Evolutionary conservation across 2,797 vertebrate species (phyloP).

Genomic region (Falco rusticolus): DNA sequence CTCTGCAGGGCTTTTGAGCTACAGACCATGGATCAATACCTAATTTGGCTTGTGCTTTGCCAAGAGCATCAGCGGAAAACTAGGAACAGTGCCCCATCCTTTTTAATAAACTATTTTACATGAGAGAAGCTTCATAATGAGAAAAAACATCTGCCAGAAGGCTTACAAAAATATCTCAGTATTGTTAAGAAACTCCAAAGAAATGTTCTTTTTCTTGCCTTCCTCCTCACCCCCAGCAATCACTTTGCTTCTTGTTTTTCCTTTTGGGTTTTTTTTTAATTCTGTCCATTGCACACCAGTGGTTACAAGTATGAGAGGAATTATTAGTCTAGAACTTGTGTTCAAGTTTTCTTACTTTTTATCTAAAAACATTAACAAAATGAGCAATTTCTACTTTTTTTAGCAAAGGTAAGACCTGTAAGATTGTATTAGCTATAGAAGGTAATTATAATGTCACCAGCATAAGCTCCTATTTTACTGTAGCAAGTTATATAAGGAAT

Average conservation of each 20-base stretch:
- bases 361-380: not conserved
- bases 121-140: not conserved
- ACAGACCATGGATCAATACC: not conserved
- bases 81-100: not conserved
- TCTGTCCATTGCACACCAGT: not conserved
- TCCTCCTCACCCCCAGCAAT: not conserved
- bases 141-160: not conserved
- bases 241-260: not conserved
- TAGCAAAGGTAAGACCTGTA: not conserved
- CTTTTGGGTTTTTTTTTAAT: not conserved
- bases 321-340: not conserved
- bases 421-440: not conserved
- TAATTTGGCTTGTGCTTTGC: not conserved
- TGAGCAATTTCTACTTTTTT: not conserved
- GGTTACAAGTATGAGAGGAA: not conserved
- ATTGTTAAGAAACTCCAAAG: not conserved
- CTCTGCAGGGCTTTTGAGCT: conserved; percentile 13
- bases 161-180: not conserved
- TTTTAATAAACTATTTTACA: not conserved
- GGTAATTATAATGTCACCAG: not conserved
- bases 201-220: not conserved
- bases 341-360: not conserved
- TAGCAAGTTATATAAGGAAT: not conserved
- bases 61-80: not conserved
- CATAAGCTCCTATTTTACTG: not conserved